Evolutionary conservation across 1,140 invertebrate genomes (phyloP).

Genomic region (Chrysopa pallens): DNA sequence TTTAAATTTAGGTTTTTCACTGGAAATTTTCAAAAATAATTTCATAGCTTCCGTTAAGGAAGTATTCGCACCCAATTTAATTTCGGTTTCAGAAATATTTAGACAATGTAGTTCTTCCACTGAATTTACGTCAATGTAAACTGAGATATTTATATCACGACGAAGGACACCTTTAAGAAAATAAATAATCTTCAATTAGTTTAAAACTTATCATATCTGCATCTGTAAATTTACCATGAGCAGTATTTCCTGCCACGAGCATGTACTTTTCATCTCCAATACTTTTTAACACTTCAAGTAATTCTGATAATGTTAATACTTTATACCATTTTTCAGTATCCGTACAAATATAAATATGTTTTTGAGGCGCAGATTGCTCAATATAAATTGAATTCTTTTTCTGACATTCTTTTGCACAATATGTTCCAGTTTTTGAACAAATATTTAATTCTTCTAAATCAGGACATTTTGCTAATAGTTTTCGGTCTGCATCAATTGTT

Average conservation of each 20-base stretch:
- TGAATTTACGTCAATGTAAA: conserved; percentile 53
- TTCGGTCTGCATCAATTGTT: conserved; percentile 33
- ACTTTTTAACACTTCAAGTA: conserved; percentile 35
- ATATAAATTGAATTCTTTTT: too few relatives aligned
- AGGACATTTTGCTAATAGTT: conserved; percentile 26
- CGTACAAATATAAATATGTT: conserved; percentile 7
- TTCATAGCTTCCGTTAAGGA: conserved; percentile 42
- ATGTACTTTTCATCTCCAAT: conserved; percentile 29
- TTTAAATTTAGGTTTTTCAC: conserved; percentile 24
- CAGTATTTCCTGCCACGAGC: conserved; percentile 48
- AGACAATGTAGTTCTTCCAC: conserved; percentile 39
- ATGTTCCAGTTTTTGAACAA: not conserved
- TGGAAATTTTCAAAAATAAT: conserved; percentile 27
- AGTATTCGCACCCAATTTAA: conserved; percentile 44
- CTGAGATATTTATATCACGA: conserved; percentile 24
- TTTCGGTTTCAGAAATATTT: conserved; percentile 24
- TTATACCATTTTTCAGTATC: conserved; percentile 27
- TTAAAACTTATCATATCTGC: conserved; percentile 12
- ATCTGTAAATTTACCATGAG: conserved; percentile 35
- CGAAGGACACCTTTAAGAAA: conserved; percentile 39
- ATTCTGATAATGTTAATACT: conserved; percentile 26
- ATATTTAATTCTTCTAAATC: conserved; percentile 35
- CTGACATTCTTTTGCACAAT: too few relatives aligned
- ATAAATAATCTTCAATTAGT: not conserved
- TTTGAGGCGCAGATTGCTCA: not conserved